Evolutionary conservation across 2,888 invertebrate genomes (phyloP).

Genomic region (Creontiades dilutus): DNA sequence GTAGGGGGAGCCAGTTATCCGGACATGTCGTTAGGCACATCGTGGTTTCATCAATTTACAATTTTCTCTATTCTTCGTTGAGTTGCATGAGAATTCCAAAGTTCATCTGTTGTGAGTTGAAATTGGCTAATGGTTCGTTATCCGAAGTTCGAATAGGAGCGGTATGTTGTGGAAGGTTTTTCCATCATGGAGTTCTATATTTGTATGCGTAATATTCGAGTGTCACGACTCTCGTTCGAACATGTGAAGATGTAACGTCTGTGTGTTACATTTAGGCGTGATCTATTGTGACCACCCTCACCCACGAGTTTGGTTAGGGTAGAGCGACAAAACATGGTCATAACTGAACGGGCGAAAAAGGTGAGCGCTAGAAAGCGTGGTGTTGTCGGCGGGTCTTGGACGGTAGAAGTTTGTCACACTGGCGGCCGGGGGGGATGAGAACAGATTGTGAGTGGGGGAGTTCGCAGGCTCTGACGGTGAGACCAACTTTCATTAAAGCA

Average conservation of each 20-base stretch:
- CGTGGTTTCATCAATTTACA: too few relatives aligned
- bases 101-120: too few relatives aligned
- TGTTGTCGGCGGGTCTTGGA: background rate
- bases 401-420: background rate
- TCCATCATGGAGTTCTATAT: too few relatives aligned
- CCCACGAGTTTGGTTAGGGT: background rate
- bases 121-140: too few relatives aligned
- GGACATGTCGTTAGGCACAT: too few relatives aligned
- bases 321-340: background rate
- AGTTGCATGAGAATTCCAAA: too few relatives aligned
- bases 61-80: too few relatives aligned
- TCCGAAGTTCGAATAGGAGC: too few relatives aligned
- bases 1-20: too few relatives aligned
- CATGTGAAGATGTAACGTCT: background rate
- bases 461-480: background rate
- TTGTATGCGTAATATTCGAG: too few relatives aligned
- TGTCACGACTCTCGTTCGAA: background rate
- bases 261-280: too few relatives aligned
- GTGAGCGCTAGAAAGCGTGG: background rate
- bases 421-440: background rate
- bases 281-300: background rate
- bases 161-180: too few relatives aligned
- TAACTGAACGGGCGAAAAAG: background rate
- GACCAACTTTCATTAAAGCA: constrained; percentile 16
- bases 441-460: constrained; percentile 11